Base-by-base conservation (phyloP, 2,888 invertebrate species). In the Tenthredo mesomela region DNA sequence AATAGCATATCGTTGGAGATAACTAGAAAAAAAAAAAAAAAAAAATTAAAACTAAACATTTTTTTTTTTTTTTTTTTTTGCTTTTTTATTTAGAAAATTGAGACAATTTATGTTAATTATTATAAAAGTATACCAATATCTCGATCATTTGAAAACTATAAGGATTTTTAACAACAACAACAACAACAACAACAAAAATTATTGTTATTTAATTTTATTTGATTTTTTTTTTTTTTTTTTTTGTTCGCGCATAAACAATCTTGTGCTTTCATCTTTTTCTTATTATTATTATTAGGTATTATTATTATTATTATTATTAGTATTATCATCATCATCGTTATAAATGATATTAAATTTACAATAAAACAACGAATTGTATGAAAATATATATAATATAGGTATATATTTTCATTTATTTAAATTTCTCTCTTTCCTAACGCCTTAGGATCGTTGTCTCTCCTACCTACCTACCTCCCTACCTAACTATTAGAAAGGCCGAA, bases 351-450 rank as follows among this genome's bases (percentile, higher is more conserved):
- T 73, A 25, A 50, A 77, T 77, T 77, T 43, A 43, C 73, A 40
- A 73, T 54, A 33, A 77, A 54, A 77, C 77, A 54, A 50, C 77
- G 29, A 50, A 77, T 54, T 33, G 50, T 50, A 77, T 77, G 47
- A 43, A 71, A 71, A 71, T 21, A 73, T 43, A 71, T 43, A 43
- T 43, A n/a, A 43, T 73, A 43, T 73, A 29, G 9, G 40, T 29
- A 21, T 43, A 73, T 21, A 43, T 43, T 40, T 40, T 1, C 43
- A 43, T 40, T 73, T 73, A 33, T 33, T 61, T 25, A 61, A 2
- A 3, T 61, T 25, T 61, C 61, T 25, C 25, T 61, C 61, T 61
- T 21, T 61, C 10, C 12, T 43, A 61, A 61, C 25, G 9, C 21
- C 2, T 61, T 61, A 61, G 21, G 25, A 61, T 61, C 61, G 10